Conservation (phyloP, 2,113 vertebrate species). For the Dicentrarchus labrax region DNA sequence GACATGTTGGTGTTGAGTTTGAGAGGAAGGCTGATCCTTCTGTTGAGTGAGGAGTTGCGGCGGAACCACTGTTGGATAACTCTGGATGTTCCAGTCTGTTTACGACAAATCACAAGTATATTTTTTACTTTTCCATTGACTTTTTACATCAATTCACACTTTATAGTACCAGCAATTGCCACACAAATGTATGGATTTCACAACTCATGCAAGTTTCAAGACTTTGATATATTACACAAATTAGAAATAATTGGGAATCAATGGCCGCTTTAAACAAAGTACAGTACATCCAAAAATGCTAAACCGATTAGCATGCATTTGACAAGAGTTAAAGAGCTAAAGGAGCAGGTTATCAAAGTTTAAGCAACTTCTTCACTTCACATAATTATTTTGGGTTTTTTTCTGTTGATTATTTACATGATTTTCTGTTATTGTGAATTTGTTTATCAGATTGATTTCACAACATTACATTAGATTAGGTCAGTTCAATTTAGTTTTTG, state of each 20-base stretch:
- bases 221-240: not conserved
- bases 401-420: too few relatives aligned
- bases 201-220: too few relatives aligned
- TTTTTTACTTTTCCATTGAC: not conserved
- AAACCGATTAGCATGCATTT: not conserved
- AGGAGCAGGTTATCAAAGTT: too few relatives aligned
- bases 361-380: too few relatives aligned
- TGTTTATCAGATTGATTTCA: too few relatives aligned
- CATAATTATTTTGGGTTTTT: not conserved
- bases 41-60: slow-evolving; percentile 27
- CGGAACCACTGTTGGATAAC: not conserved
- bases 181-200: not conserved
- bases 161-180: not conserved
- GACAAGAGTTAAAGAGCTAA: too few relatives aligned
- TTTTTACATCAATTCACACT: not conserved
- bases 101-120: not conserved
- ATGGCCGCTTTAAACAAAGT: not conserved
- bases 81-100: not conserved
- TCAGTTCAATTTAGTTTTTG: not conserved
- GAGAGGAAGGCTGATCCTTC: slow-evolving; percentile 8
- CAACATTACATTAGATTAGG: too few relatives aligned
- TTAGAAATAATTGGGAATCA: not conserved
- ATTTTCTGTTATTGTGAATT: too few relatives aligned
- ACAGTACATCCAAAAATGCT: not conserved
- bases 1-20: not conserved